Evolutionary conservation across 1,140 invertebrate genomes (phyloP), one percentile per base, ranked within the genome.

Genomic region (Aporrectodea caliginosa): DNA sequence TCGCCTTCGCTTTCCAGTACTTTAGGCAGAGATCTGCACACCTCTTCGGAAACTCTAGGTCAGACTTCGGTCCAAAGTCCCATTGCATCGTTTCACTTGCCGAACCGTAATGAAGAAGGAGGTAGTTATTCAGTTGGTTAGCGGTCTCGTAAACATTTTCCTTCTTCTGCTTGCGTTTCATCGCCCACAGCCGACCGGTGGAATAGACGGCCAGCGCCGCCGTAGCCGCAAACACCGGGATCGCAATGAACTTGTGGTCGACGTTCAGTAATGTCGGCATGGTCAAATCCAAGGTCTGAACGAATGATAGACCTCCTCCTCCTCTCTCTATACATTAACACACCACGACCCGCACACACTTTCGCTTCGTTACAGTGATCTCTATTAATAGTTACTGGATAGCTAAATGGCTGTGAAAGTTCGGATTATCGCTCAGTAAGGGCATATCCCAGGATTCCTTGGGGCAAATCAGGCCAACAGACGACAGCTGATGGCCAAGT

Each of bases 241-340:
- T 80, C 30, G 83, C 85, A 77, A 87, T 68, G 35, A 80, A 77
- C 74, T 81, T 84, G 58, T 86, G 85, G 73, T 87, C 86, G n/a
- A 86, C 73, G 31, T 73, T 81, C 76, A 73, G 75, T 83, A 70
- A 78, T 78, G 31, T 94, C 93, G 33, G 92, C 80, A 80, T 80
- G 79, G 79, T 75, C 32, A n/a, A n/a, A n/a, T n/a, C n/a, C n/a
- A n/a, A n/a, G n/a, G n/a, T n/a, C n/a, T n/a, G n/a, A n/a, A n/a
- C n/a, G n/a, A n/a, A n/a, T n/a, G n/a, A n/a, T n/a, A n/a, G n/a
- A n/a, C n/a, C n/a, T n/a, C n/a, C n/a, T n/a, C n/a, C n/a, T n/a
- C n/a, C n/a, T n/a, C n/a, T n/a, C n/a, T n/a, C n/a, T n/a, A n/a
- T n/a, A n/a, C n/a, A n/a, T n/a, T n/a, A n/a, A n/a, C n/a, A n/a